Evolutionary conservation across 2,113 vertebrate genomes (phyloP).

Genomic region (Azemiops feae): DNA sequence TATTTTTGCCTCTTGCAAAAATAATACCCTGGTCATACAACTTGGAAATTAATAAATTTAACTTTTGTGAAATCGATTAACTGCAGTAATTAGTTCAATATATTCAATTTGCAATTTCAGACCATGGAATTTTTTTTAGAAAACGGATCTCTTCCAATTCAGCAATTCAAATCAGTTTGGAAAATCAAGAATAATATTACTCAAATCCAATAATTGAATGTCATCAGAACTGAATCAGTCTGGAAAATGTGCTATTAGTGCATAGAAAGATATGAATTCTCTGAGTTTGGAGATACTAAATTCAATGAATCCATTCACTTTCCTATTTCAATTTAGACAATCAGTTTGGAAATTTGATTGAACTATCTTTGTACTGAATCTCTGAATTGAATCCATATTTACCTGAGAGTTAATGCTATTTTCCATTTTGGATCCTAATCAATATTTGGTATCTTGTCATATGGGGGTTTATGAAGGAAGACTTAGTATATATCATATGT

Average conservation of each 20-base stretch:
- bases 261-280: neutral
- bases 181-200: neutral
- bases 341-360: neutral
- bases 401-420: neutral
- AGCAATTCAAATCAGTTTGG: neutral
- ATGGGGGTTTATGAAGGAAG: neutral
- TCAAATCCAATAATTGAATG: neutral
- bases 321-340: neutral
- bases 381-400: neutral
- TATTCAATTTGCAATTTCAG: neutral
- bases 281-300: neutral
- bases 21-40: neutral
- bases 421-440: neutral
- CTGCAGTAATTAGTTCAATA: neutral
- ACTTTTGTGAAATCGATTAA: neutral
- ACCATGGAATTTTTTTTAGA: neutral
- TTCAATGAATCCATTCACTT: neutral
- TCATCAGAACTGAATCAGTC: neutral
- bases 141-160: neutral
- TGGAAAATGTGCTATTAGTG: neutral
- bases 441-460: neutral
- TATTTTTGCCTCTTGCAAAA: neutral
- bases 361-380: neutral
- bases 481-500: neutral
- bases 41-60: neutral